Base-by-base conservation (phyloP, 2,888 invertebrate species). In the Calliphora vomitoria region DNA sequence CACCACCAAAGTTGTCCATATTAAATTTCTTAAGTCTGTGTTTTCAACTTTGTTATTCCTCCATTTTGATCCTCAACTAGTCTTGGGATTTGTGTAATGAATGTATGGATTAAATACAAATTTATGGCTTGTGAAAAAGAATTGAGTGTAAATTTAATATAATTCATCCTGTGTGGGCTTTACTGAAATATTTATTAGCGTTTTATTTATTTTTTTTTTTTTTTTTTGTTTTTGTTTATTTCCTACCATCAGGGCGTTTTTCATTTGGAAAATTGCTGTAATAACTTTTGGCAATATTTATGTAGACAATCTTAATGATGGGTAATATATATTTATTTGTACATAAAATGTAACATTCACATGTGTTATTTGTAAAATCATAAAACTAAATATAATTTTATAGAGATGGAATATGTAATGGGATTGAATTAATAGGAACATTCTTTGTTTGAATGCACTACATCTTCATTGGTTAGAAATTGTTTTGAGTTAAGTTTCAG, bases 151-250 rank as follows among this genome's bases (percentile, higher is more conserved):
- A 85, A 87, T 87, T 85, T 85, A 82, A 82, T 85, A 87, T 87
- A 87, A 82, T 85, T 75, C 87, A 82, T 82, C 75, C 64, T 87
- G 87, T 87, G 87, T 87, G 87, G 87, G 87, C 87, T 82, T 69
- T 38, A 82, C 11, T 75, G 85, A 87, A 87, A 75, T 84, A 87
- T 87, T 87, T 87, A 87, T 85, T 82, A 50, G n/a, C 20, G 6
- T 1, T 44, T 64, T n/a, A n/a, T n/a, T n/a, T n/a, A n/a, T n/a
- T n/a, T n/a, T n/a, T n/a, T n/a, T n/a, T n/a, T n/a, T n/a, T n/a
- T n/a, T n/a, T n/a, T n/a, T n/a, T n/a, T n/a, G n/a, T 84, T 80
- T 66, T 31, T 71, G 18, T 47, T 25, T 69, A 50, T 72, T 69
- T 82, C 60, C 62, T 69, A 75, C 35, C 75, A 76, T 66, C 85